Conservation (phyloP, 2,797 vertebrate species). For the Lacerta bilineata region DNA sequence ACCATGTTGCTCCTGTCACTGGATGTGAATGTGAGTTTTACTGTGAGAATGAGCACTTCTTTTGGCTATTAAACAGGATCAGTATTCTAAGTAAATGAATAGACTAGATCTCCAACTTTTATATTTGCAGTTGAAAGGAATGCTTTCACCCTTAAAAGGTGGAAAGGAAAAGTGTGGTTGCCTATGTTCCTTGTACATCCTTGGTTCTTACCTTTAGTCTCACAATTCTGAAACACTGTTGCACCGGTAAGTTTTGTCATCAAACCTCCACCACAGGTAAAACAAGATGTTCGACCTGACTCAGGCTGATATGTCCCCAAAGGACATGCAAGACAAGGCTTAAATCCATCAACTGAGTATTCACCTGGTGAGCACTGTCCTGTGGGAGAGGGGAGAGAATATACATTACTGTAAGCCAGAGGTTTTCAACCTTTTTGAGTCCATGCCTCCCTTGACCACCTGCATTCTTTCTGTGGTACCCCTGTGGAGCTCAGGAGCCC, state of each 20-base stretch:
- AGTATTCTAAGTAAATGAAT: not conserved
- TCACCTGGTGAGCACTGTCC: conserved; percentile 93
- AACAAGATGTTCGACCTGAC: conserved; percentile 90
- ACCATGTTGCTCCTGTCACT: no score
- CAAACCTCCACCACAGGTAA: conserved; percentile 89
- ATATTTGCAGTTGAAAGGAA: conserved; percentile 6
- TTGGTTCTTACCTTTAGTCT: conserved; percentile 90
- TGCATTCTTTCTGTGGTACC: no score
- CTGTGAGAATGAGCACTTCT: no score
- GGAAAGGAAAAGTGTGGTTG: not conserved
- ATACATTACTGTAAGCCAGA: not conserved
- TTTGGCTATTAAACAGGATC: no score
- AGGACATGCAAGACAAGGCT: conserved; percentile 89
- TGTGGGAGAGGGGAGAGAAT: conserved; percentile 68
- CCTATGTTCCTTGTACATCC: not conserved
- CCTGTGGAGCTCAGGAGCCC: no score
- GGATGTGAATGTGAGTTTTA: no score
- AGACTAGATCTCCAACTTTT: not conserved
- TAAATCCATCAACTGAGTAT: conserved; percentile 91
- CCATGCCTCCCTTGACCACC: no score
- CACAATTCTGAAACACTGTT: conserved; percentile 93
- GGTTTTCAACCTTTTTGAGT: no score
- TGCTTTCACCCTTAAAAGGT: not conserved
- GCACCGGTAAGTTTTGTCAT: conserved; percentile 86
- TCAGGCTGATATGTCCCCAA: conserved; percentile 93